A percentile compares a stretch with the other conserved stretches of the same genome.
These are phyloP conservation scores for Acanthisitta chloris DNA, from an alignment of 2,113 vertebrate species.

Conservation along the genomic window DNA sequence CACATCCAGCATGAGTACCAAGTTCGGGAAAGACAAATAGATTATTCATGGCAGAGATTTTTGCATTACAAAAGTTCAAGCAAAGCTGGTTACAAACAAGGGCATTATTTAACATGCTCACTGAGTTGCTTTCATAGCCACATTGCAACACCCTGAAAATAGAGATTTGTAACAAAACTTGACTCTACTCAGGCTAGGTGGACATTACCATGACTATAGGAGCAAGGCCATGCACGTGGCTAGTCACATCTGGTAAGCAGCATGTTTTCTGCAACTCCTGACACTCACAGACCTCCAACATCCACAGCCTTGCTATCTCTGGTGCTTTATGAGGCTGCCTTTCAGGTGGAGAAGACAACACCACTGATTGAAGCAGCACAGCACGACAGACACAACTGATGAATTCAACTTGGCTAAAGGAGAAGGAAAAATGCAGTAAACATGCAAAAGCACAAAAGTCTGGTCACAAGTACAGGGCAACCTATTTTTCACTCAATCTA, in stretches of 20 bases:
- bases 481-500: neutral
- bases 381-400: constrained; percentile 7
- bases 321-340: constrained; percentile 26
- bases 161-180: neutral
- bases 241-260: neutral
- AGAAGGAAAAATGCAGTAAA: neutral
- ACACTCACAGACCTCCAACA: constrained; percentile 24
- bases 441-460: neutral
- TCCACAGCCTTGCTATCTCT: neutral
- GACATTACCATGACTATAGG: neutral
- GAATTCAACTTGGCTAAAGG: constrained; percentile 1
- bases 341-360: constrained; percentile 12
- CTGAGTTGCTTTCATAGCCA: neutral
- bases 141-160: neutral
- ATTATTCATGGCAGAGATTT: neutral
- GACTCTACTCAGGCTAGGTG: neutral
- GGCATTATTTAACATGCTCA: neutral
- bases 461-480: neutral
- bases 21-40: neutral
- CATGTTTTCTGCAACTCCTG: neutral
- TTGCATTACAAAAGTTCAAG: neutral
- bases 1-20: neutral
- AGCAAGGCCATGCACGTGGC: neutral
- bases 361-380: constrained; percentile 32
- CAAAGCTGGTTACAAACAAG: neutral